phyloP scores from a whole-genome alignment of 1,140 invertebrate species.

The Bombus sylvicola region DNA sequence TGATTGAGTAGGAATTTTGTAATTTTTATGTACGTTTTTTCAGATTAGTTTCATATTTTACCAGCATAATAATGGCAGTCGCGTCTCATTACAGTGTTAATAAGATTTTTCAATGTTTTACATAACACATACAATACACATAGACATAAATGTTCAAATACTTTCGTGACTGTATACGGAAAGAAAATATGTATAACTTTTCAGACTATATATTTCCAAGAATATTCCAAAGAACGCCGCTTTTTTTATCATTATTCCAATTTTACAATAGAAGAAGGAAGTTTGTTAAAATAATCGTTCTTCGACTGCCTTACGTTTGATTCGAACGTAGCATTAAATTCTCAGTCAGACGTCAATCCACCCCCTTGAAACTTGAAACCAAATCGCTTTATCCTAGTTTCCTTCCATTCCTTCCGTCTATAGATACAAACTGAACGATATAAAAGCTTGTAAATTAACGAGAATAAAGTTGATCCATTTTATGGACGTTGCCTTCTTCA shows the following conservation, averaged over 20 bases:
- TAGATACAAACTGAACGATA: neutral
- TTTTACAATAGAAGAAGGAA: neutral
- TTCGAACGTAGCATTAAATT: too few species aligned
- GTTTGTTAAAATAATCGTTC: neutral
- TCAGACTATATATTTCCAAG: neutral
- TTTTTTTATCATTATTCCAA: neutral
- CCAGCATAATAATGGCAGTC: too few species aligned
- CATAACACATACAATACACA: neutral
- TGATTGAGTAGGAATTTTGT: too few species aligned
- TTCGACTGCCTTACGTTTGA: neutral
- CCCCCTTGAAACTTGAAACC: neutral
- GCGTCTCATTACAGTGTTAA: too few species aligned
- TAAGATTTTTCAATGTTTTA: too few species aligned
- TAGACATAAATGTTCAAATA: neutral
- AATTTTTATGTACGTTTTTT: too few species aligned
- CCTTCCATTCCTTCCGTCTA: neutral
- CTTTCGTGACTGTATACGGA: neutral
- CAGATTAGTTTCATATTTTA: too few species aligned
- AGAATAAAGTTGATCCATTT: neutral
- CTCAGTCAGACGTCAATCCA: neutral
- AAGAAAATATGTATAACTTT: neutral
- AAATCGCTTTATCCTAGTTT: neutral
- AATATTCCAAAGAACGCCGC: neutral
- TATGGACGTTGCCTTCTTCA: too few species aligned
- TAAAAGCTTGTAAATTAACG: constrained; percentile 8